A percentile compares a stretch with the other conserved stretches of the same genome.
phyloP scores from a whole-genome alignment of 1,140 invertebrate species.

The Drosophila ananassae region DNA sequence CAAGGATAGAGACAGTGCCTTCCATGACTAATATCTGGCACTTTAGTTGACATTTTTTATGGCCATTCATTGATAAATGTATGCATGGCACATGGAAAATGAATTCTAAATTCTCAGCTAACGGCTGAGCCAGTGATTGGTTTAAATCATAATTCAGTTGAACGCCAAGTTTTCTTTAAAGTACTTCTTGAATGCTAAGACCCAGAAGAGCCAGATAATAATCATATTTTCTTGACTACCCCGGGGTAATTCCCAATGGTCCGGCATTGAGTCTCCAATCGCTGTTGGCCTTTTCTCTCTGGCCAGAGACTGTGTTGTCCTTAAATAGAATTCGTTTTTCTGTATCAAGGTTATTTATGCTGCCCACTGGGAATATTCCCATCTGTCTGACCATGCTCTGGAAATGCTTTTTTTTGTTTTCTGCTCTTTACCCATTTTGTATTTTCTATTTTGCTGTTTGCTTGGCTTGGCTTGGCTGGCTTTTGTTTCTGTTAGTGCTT shows the following conservation, averaged over 20 bases:
- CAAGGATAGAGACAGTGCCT: constrained; percentile 13
- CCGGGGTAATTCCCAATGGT: constrained; percentile 13
- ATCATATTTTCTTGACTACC: constrained; percentile 9
- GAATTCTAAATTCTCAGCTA: neutral
- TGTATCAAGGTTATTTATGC: constrained; percentile 71
- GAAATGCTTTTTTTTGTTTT: constrained; percentile 19
- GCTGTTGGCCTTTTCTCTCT: constrained; percentile 3
- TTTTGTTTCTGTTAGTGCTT: constrained; percentile 35
- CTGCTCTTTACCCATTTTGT: constrained; percentile 12
- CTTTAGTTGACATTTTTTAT: constrained; percentile 5
- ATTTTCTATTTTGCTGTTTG: constrained; percentile 57
- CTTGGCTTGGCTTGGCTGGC: constrained; percentile 20
- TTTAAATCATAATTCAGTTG: neutral
- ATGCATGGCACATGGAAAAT: neutral
- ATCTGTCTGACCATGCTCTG: constrained; percentile 24
- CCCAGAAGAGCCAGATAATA: constrained; percentile 5
- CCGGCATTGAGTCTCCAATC: neutral
- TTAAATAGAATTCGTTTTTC: constrained; percentile 58
- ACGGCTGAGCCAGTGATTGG: neutral
- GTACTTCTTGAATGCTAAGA: neutral
- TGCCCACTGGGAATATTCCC: constrained; percentile 31
- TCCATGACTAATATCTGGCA: constrained; percentile 19
- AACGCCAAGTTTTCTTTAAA: neutral
- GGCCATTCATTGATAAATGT: constrained; percentile 3
- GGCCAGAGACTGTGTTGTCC: constrained; percentile 28